These are phyloP conservation scores for Gymnopithys bicolor DNA, from an alignment of 2,797 vertebrate genomes.

Conservation along the genomic window DNA sequence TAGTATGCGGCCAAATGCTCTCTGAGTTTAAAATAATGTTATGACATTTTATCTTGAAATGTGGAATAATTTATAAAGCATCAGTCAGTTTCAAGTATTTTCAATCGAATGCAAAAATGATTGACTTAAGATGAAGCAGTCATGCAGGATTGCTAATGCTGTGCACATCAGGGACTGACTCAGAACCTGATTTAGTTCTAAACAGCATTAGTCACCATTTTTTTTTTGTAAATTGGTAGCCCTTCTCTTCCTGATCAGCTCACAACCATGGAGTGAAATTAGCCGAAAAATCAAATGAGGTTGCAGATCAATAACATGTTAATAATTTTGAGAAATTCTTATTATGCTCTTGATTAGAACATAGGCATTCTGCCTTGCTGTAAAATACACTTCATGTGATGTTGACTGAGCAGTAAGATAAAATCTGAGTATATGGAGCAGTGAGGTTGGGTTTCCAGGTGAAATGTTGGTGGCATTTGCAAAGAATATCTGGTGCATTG, in stretches of 20 bases:
- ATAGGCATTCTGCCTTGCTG: neutral
- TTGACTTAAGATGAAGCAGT: neutral
- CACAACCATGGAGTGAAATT: neutral
- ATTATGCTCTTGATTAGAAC: slow-evolving; percentile 25
- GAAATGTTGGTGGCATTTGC: neutral
- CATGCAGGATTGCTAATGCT: neutral
- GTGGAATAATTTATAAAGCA: neutral
- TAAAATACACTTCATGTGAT: slow-evolving; percentile 6
- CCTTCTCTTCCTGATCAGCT: neutral
- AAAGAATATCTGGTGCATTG: neutral
- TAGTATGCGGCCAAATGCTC: neutral
- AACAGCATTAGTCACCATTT: neutral
- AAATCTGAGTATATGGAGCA: slow-evolving; percentile 2
- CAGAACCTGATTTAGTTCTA: neutral
- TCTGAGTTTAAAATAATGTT: slow-evolving; percentile 23
- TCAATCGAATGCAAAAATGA: neutral
- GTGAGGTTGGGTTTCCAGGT: neutral
- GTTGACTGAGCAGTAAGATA: slow-evolving; percentile 34
- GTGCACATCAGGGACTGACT: rapidly evolving
- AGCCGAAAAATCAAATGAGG: slow-evolving; percentile 17
- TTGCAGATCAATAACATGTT: neutral
- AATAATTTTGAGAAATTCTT: slow-evolving; percentile 32
- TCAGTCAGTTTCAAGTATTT: neutral
- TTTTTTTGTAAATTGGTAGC: neutral
- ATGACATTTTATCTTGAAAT: slow-evolving; percentile 3